Percentiles rank a stretch among this genome's conserved stretches.
phyloP scores from a whole-genome alignment of 30 jellyfish, hydroid and myxozoan species.

The Pseudorhiza aurosa region DNA sequence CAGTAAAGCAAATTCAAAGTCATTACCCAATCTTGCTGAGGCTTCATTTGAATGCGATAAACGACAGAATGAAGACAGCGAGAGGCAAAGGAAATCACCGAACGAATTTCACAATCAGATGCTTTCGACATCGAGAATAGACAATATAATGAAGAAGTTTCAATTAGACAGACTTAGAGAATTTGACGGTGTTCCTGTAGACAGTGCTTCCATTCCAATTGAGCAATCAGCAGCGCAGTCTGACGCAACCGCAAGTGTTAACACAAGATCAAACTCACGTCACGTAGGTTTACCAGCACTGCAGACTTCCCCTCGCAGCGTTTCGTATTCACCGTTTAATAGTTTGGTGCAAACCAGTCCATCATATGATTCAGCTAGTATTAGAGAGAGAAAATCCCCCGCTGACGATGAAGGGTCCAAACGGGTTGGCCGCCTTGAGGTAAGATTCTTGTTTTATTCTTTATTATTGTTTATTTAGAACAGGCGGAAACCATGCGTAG shows the following conservation, averaged over 20 bases:
- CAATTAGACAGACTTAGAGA: constrained; percentile 73
- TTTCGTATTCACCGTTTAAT: not conserved
- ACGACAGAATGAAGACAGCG: not conserved
- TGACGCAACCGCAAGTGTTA: too few relatives aligned
- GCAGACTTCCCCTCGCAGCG: not conserved
- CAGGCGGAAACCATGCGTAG: too few relatives aligned
- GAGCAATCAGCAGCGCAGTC: not conserved
- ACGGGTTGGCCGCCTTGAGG: constrained; percentile 22
- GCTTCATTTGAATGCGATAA: not conserved
- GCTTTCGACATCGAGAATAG: constrained; percentile 78
- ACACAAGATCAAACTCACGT: not conserved
- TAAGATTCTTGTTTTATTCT: not conserved
- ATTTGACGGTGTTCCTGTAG: not conserved
- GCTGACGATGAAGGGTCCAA: constrained; percentile 19
- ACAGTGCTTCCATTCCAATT: not conserved
- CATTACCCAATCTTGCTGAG: constrained; percentile 75
- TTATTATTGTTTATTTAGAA: not conserved
- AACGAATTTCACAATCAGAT: constrained; percentile 9
- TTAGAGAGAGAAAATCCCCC: not conserved
- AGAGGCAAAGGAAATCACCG: not conserved
- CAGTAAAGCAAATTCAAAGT: constrained; percentile 54
- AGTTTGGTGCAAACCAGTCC: not conserved
- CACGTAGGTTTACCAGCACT: constrained; percentile 44
- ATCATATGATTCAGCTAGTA: not conserved
- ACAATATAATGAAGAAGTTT: constrained; percentile 83